Conservation (phyloP, 1,140 invertebrate genomes). For the Gonatopus flavifemur region DNA sequence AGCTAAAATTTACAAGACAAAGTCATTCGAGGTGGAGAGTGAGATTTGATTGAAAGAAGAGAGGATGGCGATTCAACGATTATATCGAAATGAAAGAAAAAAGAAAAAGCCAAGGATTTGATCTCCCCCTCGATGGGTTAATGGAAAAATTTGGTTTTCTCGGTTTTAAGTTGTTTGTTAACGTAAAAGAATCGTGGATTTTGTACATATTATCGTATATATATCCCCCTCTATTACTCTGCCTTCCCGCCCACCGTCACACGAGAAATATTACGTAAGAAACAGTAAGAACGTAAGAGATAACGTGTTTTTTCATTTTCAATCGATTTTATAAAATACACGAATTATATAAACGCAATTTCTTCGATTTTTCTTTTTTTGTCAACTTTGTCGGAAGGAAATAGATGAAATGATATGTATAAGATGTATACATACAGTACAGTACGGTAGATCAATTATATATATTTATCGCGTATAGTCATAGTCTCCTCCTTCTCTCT, state of each 20-base stretch:
- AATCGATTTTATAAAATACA: too few species aligned
- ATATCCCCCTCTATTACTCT: background rate
- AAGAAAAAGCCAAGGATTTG: background rate
- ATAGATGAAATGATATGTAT: too few species aligned
- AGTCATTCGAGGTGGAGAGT: slow-evolving; percentile 17
- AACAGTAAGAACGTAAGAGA: too few species aligned
- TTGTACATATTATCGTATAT: background rate
- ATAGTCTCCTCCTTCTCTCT: too few species aligned
- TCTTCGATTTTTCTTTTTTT: too few species aligned
- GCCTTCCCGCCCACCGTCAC: background rate
- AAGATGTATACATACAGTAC: too few species aligned
- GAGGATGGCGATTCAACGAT: slow-evolving; percentile 29
- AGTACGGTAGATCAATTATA: too few species aligned
- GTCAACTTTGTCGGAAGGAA: too few species aligned
- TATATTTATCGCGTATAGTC: too few species aligned
- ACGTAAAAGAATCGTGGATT: background rate
- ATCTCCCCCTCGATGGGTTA: slow-evolving; percentile 10
- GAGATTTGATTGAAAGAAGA: slow-evolving; percentile 12
- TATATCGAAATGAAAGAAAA: background rate
- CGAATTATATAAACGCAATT: too few species aligned
- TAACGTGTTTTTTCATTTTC: too few species aligned
- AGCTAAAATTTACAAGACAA: slow-evolving; percentile 33
- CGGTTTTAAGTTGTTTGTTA: background rate
- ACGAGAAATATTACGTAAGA: too few species aligned
- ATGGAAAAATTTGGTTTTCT: background rate